A percentile compares a stretch with the other conserved stretches of the same genome.
These are phyloP conservation scores for Actinopyga echinites DNA, from an alignment of 53 echinoderm and acorn worm genomes.

Conservation along the genomic window DNA sequence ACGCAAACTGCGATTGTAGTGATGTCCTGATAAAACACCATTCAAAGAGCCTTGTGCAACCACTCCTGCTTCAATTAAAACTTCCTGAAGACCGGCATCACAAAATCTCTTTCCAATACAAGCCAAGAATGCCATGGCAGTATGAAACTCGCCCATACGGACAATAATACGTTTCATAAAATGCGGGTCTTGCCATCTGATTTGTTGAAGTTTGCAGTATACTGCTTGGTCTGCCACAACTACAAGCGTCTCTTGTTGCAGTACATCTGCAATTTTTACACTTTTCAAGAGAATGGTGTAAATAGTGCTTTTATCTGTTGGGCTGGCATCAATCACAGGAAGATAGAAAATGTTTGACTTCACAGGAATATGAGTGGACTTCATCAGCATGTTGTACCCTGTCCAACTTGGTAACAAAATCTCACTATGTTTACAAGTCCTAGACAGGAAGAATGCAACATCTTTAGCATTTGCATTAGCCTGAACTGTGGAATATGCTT, in stretches of 20 bases:
- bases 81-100: conserved; percentile 58
- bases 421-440: background rate
- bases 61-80: conserved; percentile 58
- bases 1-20: conserved; percentile 53
- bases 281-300: conserved; percentile 53
- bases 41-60: conserved; percentile 62
- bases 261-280: conserved; percentile 46
- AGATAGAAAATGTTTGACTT: conserved; percentile 40
- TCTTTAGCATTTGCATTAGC: background rate
- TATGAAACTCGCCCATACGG: conserved; percentile 64
- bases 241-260: conserved; percentile 28
- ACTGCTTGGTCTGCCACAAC: conserved; percentile 63
- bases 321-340: conserved; percentile 57
- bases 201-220: conserved; percentile 62
- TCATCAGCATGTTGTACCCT: conserved; percentile 40
- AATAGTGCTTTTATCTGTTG: conserved; percentile 47
- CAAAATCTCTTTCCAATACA: conserved; percentile 57
- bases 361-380: conserved; percentile 26
- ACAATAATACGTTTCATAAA: conserved; percentile 44
- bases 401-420: conserved; percentile 56
- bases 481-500: conserved; percentile 7
- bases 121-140: conserved; percentile 39
- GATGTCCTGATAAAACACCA: conserved; percentile 51
- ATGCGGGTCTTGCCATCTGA: conserved; percentile 46
- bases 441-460: background rate